phyloP scores from a whole-genome alignment of 1,140 invertebrate species.

The Alviniconcha marisindica region DNA sequence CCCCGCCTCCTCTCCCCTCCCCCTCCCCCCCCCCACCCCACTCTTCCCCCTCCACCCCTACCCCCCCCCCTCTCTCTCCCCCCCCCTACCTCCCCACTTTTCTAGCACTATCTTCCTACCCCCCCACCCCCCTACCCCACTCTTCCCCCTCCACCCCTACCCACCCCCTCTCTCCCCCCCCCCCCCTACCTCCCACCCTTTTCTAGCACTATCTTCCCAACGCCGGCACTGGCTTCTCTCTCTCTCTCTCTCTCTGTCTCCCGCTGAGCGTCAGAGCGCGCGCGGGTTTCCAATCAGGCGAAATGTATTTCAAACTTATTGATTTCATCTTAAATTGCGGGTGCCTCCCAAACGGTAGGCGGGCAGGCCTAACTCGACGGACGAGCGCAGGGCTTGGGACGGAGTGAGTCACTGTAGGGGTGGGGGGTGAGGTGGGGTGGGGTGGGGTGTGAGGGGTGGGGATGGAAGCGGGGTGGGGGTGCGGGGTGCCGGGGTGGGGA shows the following conservation, averaged over 20 bases:
- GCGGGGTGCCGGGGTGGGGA: no score
- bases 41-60: not conserved
- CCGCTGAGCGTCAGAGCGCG: not conserved
- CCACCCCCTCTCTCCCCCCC: no score
- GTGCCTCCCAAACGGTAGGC: no score
- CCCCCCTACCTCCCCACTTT: not conserved
- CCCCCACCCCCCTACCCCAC: not conserved
- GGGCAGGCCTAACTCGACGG: no score
- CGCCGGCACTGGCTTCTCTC: no score
- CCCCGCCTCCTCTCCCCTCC: no score
- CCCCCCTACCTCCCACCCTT: not conserved
- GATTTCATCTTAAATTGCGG: constrained; percentile 46
- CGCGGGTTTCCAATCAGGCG: constrained; percentile 37
- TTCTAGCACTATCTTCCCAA: no score
- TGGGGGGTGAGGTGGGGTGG: not conserved
- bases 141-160: not conserved
- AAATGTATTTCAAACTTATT: constrained; percentile 48
- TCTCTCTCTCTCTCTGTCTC: no score
- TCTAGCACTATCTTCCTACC: not conserved
- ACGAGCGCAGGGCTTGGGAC: no score
- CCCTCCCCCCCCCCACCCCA: no score
- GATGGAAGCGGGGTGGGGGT: not conserved
- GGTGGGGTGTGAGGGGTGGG: not conserved
- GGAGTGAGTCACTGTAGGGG: constrained; percentile 22
- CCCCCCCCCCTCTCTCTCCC: not conserved